These are phyloP conservation scores for Scaptodrosophila lebanonensis DNA, from an alignment of 1,140 invertebrate genomes.

Conservation along the genomic window DNA sequence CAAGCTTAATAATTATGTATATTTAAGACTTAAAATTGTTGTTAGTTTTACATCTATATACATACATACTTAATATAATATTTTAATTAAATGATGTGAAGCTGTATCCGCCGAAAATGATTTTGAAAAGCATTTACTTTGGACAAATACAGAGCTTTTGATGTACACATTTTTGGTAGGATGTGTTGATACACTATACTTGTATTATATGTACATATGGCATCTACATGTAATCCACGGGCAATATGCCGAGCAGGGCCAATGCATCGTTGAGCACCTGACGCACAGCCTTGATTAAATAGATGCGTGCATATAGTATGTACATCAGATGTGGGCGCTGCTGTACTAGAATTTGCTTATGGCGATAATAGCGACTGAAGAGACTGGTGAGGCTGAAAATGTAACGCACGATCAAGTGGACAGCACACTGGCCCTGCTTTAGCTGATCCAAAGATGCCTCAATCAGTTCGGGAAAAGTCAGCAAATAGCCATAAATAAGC, in stretches of 20 bases:
- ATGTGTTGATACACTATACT: not conserved
- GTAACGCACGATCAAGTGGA: constrained; percentile 82
- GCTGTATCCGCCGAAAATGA: too few relatives aligned
- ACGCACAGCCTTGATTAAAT: constrained; percentile 82
- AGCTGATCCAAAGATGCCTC: constrained; percentile 78
- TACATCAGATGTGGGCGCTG: constrained; percentile 81
- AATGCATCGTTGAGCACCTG: constrained; percentile 81
- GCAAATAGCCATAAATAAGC: constrained; percentile 82
- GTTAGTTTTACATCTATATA: constrained; percentile 22
- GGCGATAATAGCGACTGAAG: constrained; percentile 85
- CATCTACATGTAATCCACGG: constrained; percentile 77
- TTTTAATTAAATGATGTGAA: too few relatives aligned
- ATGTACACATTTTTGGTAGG: not conserved
- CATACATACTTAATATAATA: constrained; percentile 1
- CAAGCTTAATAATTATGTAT: not conserved
- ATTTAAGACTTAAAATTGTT: constrained; percentile 1
- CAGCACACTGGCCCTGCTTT: constrained; percentile 77
- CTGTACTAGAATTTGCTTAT: constrained; percentile 80
- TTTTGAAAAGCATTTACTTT: too few relatives aligned
- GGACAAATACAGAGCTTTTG: too few relatives aligned
- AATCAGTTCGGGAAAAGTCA: constrained; percentile 81
- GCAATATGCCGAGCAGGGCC: constrained; percentile 81
- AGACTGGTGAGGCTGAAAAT: constrained; percentile 80
- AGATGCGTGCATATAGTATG: constrained; percentile 82
- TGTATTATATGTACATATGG: too few relatives aligned